Base-by-base conservation (phyloP, 2,113 vertebrate species). In the Macquaria australasica region DNA sequence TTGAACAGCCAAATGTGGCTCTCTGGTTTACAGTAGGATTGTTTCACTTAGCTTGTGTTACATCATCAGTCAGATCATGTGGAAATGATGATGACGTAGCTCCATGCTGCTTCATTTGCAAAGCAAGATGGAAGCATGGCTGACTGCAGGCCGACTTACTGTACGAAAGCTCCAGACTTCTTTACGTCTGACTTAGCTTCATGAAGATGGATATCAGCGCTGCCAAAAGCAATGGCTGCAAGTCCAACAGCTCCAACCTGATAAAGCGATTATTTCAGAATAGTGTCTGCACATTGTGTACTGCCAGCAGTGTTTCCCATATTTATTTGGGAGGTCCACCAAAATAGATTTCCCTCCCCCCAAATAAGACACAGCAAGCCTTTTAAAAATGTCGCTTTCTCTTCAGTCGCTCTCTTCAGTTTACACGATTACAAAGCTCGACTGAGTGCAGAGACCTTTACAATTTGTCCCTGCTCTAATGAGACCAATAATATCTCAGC, bases 11-110 rank as follows among this genome's bases (percentile, higher is more conserved):
- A 34, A 68, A 74, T 51, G 48, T 37, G 39, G 31, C 77, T 73
- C 31, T 83, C 60, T 69, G 28, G 84, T 87, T 84, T 77, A 92
- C 83, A 84, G 85, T 62, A 60, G 84, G 75, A 79, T 86, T 86
- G 82, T 79, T 90, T 89, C n/a, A 50, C 78, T 75, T 66, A 64
- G 89, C 71, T 41, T 11, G 72, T 74, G 80, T 93, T 93, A 90
- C 88, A 90, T 93, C 89, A 93, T 91, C 83, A 80, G 72, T 75
- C 16, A 70, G 70, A 56, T 78, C 87, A 88, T 45, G 83, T 84
- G 88, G 85, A 72, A 77, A 51, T 69, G 41, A 83, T 90, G 92
- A 93, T 73, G 92, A 93, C 76, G 80, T 84, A 45, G 83, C 72
- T 69, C 69, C 62, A 64, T 34, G 72, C 68, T 81, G 87, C 81